Percentiles rank a stretch among this genome's conserved stretches.
Conservation (phyloP, 37 sponge, comb jelly and placozoan species). For the Agelas oroides region DNA sequence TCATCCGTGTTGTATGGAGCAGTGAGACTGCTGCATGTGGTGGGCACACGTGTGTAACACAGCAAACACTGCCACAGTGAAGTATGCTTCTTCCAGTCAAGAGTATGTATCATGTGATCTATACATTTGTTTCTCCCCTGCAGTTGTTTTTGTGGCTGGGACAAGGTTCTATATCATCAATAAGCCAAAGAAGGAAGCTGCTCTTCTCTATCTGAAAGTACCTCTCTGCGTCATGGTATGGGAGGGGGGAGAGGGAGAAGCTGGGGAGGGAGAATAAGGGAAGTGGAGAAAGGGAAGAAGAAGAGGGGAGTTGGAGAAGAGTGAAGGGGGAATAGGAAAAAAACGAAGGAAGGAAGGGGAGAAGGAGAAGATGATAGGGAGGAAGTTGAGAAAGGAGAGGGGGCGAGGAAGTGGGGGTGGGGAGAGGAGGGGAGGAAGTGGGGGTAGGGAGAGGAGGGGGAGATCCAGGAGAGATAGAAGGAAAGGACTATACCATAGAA, state of each 20-base stretch:
- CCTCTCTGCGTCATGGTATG: slow-evolving; percentile 43
- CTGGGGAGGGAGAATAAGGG: not conserved
- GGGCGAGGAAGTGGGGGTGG: slow-evolving; percentile 8
- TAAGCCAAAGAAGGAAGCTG: slow-evolving; percentile 60
- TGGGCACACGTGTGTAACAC: too few relatives aligned
- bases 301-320: not conserved
- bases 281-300: not conserved
- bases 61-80: too few relatives aligned
- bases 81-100: too few relatives aligned
- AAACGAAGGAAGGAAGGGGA: too few relatives aligned
- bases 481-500: too few relatives aligned
- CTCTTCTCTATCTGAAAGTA: slow-evolving; percentile 36
- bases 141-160: slow-evolving; percentile 47
- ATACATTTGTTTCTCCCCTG: not conserved
- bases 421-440: not conserved
- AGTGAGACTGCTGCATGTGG: too few relatives aligned
- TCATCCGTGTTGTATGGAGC: too few relatives aligned
- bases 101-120: too few relatives aligned
- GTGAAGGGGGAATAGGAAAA: too few relatives aligned
- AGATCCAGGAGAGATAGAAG: too few relatives aligned
- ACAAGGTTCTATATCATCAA: slow-evolving; percentile 56
- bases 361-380: not conserved
- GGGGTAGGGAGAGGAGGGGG: too few relatives aligned
- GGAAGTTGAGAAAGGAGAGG: not conserved
- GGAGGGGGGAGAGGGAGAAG: not conserved